These are phyloP conservation scores for Ridgeia piscesae DNA, from an alignment of 1,140 invertebrate genomes.

Conservation along the genomic window DNA sequence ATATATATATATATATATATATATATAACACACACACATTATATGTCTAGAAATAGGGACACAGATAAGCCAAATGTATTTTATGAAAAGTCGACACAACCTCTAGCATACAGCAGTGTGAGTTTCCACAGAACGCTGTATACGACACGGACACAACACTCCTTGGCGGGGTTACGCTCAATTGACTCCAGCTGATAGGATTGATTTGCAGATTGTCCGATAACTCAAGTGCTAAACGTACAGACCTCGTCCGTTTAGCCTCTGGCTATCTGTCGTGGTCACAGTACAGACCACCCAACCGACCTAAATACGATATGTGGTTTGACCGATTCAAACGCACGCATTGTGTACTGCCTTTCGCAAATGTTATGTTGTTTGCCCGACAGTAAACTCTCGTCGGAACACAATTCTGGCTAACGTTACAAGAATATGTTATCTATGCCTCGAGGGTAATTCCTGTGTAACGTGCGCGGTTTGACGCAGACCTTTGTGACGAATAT, in stretches of 20 bases:
- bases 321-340: neutral
- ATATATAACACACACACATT: no score
- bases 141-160: neutral
- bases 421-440: neutral
- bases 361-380: neutral
- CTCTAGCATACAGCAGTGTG: neutral
- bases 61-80: neutral
- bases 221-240: neutral
- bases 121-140: neutral
- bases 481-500: neutral
- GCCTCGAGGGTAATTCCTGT: no score
- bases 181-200: neutral
- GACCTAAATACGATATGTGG: neutral
- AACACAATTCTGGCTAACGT: neutral
- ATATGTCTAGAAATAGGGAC: neutral
- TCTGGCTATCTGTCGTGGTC: neutral
- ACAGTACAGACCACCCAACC: neutral
- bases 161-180: neutral
- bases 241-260: neutral
- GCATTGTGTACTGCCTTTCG: neutral
- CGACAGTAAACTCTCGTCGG: neutral
- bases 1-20: no score
- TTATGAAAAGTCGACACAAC: neutral
- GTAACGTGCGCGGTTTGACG: neutral
- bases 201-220: neutral